Evolutionary conservation across 2,888 invertebrate genomes (phyloP), one percentile per base, ranked within the genome.

Genomic region (Zygogramma bicolorata): DNA sequence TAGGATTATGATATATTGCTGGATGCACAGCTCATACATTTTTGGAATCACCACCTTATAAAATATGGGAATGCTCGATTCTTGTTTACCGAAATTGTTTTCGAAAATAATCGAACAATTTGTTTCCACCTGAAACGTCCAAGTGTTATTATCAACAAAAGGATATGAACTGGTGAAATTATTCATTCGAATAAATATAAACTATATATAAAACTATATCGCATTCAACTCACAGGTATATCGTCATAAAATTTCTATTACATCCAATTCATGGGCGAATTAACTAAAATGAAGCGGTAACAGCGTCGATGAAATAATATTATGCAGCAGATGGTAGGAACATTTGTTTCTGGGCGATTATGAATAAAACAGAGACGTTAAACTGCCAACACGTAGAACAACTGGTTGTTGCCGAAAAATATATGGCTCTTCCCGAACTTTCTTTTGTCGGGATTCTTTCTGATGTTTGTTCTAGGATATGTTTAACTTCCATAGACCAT

Each of bases 321-420:
- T 66, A 63, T 66, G 57, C 70, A 70, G 65, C 75, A 73, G 73
- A 70, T 75, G 73, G 66, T 69, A 10, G 70, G 58, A 73, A 73
- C 73, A 73, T 73, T 73, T 67, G 73, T 71, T 71, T 61, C 31
- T 15, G 58, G 49, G 58, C 73, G 69, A 75, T 73, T 75, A 73
- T 75, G 75, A 75, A 75, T 75, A 75, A 73, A 75, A 73, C 69
- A 75, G 71, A 68, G 61, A 58, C 73, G 68, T 75, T 73, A 69
- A 73, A 70, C 65, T 72, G 75, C 65, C 58, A 67, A 61, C 71
- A 71, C 71, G 71, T 69, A 71, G 71, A 75, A 72, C 65, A 65
- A 72, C 68, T 68, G 72, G 60, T 65, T 72, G 72, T 65, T 72
- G 72, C 68, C 49, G 65, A 65, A 69, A 68, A 73, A 73, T 73